phyloP scores from a whole-genome alignment of 2,888 invertebrate genomes.

The Seira musarum region DNA sequence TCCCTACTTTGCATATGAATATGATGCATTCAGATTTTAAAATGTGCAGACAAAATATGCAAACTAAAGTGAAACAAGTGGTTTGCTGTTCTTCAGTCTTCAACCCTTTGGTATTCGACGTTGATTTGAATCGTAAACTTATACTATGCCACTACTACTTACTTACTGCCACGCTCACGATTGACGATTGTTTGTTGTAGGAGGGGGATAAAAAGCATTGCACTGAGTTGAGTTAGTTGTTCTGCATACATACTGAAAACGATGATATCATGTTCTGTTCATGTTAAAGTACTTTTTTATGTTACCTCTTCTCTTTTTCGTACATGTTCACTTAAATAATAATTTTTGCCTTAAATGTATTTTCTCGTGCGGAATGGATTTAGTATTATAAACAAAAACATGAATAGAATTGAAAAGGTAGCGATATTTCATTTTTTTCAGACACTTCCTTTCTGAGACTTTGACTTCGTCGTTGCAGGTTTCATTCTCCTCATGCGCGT shows the following conservation, averaged over 20 bases:
- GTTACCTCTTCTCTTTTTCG: background rate
- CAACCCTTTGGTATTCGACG: too few species aligned
- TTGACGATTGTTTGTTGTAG: too few species aligned
- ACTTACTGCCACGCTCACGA: too few species aligned
- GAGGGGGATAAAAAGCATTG: background rate
- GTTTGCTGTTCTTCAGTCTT: background rate
- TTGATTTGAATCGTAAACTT: background rate
- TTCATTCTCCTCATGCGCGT: constrained; percentile 24
- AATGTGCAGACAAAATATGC: background rate
- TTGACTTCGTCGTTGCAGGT: constrained; percentile 31
- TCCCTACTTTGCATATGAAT: background rate
- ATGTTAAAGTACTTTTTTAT: background rate
- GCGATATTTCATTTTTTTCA: background rate
- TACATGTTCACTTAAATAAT: background rate
- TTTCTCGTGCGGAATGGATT: background rate
- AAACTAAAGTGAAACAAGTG: background rate
- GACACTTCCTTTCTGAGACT: background rate
- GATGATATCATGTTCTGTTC: background rate
- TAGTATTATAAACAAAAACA: constrained; percentile 39
- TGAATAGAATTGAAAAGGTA: constrained; percentile 19
- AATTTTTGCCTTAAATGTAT: constrained; percentile 1
- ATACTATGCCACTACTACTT: background rate
- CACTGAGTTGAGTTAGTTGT: background rate
- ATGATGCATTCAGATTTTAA: background rate
- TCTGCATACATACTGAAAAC: too few species aligned